Evolutionary conservation across 2,888 invertebrate genomes (phyloP), one percentile per base, ranked within the genome.

Genomic region (Aleiodes leptofemur): DNA sequence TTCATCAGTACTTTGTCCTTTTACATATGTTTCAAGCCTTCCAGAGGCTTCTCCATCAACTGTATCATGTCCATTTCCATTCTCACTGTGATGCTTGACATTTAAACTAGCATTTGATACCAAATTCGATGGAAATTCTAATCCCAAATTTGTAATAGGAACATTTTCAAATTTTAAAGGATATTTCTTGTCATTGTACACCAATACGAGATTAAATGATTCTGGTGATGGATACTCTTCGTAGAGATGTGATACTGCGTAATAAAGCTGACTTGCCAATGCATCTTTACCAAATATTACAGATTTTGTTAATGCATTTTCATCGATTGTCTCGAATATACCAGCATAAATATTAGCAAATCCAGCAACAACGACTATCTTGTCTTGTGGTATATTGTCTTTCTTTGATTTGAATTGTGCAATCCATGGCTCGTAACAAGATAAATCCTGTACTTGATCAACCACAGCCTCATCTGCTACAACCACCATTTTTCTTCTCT

Each of bases 401-500:
- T 13, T 13, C 16, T 57, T 57, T 31, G 16, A 57, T 23, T 29
- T 43, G 23, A 16, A 43, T 7, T 43, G 43, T 43, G 43, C 9
- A 43, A 7, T 43, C 43, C 43, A 43, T 43, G 43, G 7, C 43
- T 5, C 43, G 11, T 43, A 43, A 43, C 8, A 43, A 43, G 43
- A 43, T 43, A 43, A 43, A 43, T 43, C 43, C 43, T 43, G 43
- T 43, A 43, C 43, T 43, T 43, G 43, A 43, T 9, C 43, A 43
- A 43, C 43, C 4, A 71, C 59, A 72, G 75, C 59, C 14, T 73
- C 64, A 31, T 76, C 73, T 72, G 78, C 74, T 57, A 76, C 77
- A 29, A 75, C 77, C 59, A 80, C 80, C 80, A 80, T 80, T 76
- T 34, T 59, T 14, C 4, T 59, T 59, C 38, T 78, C 79, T 80